These are phyloP conservation scores for Barypeithes pellucidus DNA, from an alignment of 2,888 invertebrate genomes.

Conservation along the genomic window DNA sequence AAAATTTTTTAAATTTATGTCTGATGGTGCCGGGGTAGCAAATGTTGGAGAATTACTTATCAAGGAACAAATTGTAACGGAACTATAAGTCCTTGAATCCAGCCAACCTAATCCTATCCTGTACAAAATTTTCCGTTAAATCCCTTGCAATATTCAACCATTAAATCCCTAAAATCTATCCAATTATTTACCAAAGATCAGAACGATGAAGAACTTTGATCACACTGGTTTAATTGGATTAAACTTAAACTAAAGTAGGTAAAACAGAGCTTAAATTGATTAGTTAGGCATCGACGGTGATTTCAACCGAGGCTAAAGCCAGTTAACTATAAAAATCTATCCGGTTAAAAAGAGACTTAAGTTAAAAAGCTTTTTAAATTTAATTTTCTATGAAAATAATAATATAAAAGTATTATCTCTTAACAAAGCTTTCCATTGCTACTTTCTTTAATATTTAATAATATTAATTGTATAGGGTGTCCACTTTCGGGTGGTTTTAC, in stretches of 20 bases:
- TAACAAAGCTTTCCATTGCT: too few species aligned
- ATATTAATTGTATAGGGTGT: too few species aligned
- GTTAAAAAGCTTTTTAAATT: too few species aligned
- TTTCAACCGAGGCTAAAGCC: conserved; percentile 26
- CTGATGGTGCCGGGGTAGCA: too few species aligned
- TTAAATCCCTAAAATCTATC: conserved; percentile 33
- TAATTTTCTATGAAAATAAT: too few species aligned
- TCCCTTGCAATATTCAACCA: conserved; percentile 16
- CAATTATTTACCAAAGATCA: conserved; percentile 34
- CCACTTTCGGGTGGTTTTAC: too few species aligned
- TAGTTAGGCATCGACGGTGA: conserved; percentile 41
- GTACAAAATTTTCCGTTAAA: conserved; percentile 1
- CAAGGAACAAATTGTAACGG: too few species aligned
- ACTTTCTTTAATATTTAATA: too few species aligned
- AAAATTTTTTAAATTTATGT: too few species aligned
- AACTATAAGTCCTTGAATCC: too few species aligned
- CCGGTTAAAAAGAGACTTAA: conserved; percentile 2
- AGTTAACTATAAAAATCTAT: conserved; percentile 3
- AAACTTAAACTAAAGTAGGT: conserved; percentile 47
- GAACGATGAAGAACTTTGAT: conserved; percentile 47
- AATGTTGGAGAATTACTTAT: too few species aligned
- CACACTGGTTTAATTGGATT: conserved; percentile 46
- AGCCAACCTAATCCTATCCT: not conserved
- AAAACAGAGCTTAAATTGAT: conserved; percentile 44
- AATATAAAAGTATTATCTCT: too few species aligned